Conservation (phyloP, 1,140 invertebrate species). For the Lepidurus couesii region DNA sequence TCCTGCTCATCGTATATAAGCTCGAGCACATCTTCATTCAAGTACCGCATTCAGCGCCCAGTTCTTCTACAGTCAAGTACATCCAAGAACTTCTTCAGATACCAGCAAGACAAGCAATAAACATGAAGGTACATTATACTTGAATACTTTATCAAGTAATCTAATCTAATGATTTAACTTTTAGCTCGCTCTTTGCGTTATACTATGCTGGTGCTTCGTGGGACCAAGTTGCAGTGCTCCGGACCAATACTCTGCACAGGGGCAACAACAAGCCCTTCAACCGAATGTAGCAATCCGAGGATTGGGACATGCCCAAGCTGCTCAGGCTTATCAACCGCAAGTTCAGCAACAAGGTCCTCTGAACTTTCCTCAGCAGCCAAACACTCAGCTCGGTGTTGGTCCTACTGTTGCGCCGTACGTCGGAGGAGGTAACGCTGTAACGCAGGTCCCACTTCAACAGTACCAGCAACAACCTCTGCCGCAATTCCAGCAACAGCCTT, state of each 20-base stretch:
- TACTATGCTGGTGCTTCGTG: background rate
- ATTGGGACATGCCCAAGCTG: slow-evolving; percentile 7
- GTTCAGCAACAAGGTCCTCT: background rate
- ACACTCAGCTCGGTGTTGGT: background rate
- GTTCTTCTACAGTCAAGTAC: background rate
- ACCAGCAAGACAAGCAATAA: background rate
- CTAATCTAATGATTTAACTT: background rate
- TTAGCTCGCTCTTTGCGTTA: background rate
- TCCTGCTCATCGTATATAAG: slow-evolving; percentile 10
- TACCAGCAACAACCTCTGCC: background rate
- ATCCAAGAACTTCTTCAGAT: background rate
- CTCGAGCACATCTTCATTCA: background rate
- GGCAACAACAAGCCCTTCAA: background rate
- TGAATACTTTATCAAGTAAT: background rate
- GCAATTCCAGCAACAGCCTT: background rate
- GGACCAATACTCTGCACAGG: background rate
- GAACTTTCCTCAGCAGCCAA: background rate
- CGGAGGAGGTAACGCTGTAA: background rate
- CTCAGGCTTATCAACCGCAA: background rate
- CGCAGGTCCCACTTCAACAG: background rate
- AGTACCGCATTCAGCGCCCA: background rate
- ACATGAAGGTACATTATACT: background rate
- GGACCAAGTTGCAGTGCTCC: background rate
- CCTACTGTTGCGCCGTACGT: background rate
- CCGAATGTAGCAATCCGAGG: background rate